These are phyloP conservation scores for Drosophila maculinotata DNA, from an alignment of 2,888 invertebrate species.

Conservation along the genomic window DNA sequence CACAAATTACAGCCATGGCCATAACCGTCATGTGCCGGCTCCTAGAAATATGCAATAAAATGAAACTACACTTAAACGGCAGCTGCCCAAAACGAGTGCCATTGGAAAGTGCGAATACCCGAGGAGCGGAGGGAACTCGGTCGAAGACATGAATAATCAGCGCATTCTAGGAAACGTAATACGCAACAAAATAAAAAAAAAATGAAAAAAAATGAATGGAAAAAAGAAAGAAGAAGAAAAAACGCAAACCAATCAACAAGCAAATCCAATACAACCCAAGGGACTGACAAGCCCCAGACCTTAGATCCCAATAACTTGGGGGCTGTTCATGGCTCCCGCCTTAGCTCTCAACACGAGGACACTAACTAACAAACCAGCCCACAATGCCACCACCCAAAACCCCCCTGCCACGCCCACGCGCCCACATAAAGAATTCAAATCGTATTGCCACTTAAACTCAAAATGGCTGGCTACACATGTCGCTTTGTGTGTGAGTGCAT, in stretches of 20 bases:
- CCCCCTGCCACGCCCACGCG: conserved; percentile 19
- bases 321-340: background rate
- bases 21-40: conserved; percentile 66
- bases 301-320: background rate
- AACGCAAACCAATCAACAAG: conserved; percentile 74
- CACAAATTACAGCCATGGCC: conserved; percentile 70
- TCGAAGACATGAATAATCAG: conserved; percentile 55
- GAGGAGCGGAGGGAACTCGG: background rate
- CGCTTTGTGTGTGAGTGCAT: conserved; percentile 29
- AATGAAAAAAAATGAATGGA: conserved; percentile 7
- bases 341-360: conserved; percentile 25
- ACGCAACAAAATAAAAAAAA: conserved; percentile 5
- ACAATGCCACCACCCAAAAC: background rate
- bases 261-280: conserved; percentile 72
- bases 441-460: conserved; percentile 78
- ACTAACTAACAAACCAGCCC: conserved; percentile 58
- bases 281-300: conserved; percentile 36
- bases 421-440: conserved; percentile 75
- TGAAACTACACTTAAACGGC: conserved; percentile 58
- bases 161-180: conserved; percentile 10
- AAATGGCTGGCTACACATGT: conserved; percentile 73
- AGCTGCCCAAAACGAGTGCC: conserved; percentile 52
- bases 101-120: conserved; percentile 45
- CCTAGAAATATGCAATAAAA: conserved; percentile 56
- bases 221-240: background rate